Evolutionary conservation across 2,113 vertebrate species (phyloP).

Genomic region (Hippocampus comes): DNA sequence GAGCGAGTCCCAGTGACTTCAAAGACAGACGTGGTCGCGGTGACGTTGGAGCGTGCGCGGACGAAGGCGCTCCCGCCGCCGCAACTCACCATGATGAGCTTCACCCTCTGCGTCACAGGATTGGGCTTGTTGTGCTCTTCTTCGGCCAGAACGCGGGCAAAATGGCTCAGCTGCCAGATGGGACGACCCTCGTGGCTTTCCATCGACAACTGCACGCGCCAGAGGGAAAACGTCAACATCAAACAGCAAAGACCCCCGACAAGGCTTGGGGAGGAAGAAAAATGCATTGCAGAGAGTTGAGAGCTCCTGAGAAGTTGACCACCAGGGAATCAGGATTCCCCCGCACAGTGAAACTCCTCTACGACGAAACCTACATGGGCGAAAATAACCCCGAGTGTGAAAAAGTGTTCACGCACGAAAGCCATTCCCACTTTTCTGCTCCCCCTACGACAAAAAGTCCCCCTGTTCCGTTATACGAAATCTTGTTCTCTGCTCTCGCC

Average conservation of each 20-base stretch:
- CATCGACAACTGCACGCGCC: conserved; percentile 79
- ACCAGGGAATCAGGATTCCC: too few species aligned
- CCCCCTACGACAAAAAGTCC: too few species aligned
- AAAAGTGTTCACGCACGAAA: too few species aligned
- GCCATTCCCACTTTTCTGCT: too few species aligned
- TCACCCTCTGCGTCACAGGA: conserved; percentile 93
- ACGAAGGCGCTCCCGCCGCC: background rate
- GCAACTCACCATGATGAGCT: conserved; percentile 91
- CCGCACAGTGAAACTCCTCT: background rate
- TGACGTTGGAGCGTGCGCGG: too few species aligned
- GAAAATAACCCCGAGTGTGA: too few species aligned
- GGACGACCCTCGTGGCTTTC: conserved; percentile 91
- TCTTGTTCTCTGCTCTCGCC: too few species aligned
- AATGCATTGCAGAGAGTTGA: background rate
- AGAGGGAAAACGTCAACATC: background rate
- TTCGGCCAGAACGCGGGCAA: conserved; percentile 88
- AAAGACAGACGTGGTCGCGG: background rate
- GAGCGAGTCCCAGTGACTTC: conserved; percentile 89
- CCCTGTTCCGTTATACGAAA: too few species aligned
- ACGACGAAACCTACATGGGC: too few species aligned
- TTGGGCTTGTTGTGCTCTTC: conserved; percentile 97
- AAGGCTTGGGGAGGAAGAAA: too few species aligned
- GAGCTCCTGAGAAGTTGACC: background rate
- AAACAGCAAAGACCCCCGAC: background rate
- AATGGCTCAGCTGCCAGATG: conserved; percentile 95